Conservation (phyloP, 2,888 invertebrate species). For the Caenorhabditis angaria region DNA sequence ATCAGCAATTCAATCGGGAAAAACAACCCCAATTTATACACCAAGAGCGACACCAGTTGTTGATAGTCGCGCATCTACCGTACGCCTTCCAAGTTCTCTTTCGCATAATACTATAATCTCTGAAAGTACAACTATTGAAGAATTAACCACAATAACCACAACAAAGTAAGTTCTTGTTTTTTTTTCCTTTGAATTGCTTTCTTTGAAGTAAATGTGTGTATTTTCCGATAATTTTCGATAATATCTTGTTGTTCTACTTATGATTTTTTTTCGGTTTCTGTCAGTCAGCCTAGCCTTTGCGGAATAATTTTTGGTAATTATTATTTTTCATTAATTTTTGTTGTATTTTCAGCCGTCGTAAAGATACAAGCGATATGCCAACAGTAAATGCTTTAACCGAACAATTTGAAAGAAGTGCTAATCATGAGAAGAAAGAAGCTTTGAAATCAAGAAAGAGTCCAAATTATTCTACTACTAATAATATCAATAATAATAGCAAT, state of each 20-base stretch:
- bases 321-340: not conserved
- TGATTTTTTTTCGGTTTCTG: conserved; percentile 2
- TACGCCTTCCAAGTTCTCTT: conserved; percentile 17
- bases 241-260: conserved; percentile 8
- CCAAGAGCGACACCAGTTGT: conserved; percentile 14
- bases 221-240: not conserved
- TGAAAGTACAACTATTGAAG: conserved; percentile 45
- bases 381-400: conserved; percentile 33
- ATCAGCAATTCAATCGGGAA: conserved; percentile 18
- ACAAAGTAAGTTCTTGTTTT: conserved; percentile 31
- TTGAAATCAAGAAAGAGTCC: conserved; percentile 14
- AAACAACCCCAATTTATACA: conserved; percentile 11
- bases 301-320: conserved; percentile 8
- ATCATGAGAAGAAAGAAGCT: conserved; percentile 19
- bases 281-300: not conserved
- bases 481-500: conserved; percentile 5
- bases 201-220: too few relatives aligned
- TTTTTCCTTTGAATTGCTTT: not conserved
- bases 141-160: conserved; percentile 46
- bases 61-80: conserved; percentile 17
- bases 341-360: conserved; percentile 19
- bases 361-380: conserved; percentile 33
- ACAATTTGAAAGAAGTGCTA: conserved; percentile 24
- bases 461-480: not conserved
- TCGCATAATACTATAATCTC: conserved; percentile 36